phyloP scores from a whole-genome alignment of 2,113 vertebrate species.

The Catharus bicknelli region DNA sequence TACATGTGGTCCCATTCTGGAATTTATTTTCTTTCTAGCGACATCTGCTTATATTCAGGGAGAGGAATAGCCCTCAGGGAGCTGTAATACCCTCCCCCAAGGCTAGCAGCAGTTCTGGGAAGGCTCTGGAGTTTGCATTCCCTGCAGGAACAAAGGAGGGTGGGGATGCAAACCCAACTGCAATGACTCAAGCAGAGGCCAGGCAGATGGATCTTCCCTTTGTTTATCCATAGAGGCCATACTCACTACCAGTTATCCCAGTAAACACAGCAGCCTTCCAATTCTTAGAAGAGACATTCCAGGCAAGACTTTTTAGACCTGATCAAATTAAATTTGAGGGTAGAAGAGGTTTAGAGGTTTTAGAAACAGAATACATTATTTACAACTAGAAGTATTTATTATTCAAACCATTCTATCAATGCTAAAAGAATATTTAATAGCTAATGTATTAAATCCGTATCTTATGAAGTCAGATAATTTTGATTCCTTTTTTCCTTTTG shows the following conservation, averaged over 20 bases:
- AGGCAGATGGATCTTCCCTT: neutral
- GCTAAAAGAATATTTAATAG: constrained; percentile 38
- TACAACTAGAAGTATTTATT: constrained; percentile 15
- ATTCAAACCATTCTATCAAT: constrained; percentile 17
- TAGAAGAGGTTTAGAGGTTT: neutral
- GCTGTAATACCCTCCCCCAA: too few species aligned
- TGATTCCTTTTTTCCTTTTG: neutral
- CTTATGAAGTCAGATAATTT: constrained; percentile 22
- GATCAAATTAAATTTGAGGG: neutral
- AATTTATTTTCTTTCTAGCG: neutral
- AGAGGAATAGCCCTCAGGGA: neutral
- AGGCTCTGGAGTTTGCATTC: neutral
- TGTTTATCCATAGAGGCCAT: neutral
- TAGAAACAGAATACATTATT: constrained; percentile 20
- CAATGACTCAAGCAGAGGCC: fast-evolving
- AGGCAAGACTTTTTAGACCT: neutral
- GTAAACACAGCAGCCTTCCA: neutral
- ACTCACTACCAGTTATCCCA: neutral
- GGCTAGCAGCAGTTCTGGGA: neutral
- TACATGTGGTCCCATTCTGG: neutral
- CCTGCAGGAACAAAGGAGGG: neutral
- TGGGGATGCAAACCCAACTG: neutral
- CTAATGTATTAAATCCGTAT: constrained; percentile 5
- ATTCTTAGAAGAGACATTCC: neutral
- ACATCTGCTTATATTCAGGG: neutral